A percentile compares a stretch with the other conserved stretches of the same genome.
Evolutionary conservation across 2,888 invertebrate species (phyloP).

Genomic region (Polyploca ridens): DNA sequence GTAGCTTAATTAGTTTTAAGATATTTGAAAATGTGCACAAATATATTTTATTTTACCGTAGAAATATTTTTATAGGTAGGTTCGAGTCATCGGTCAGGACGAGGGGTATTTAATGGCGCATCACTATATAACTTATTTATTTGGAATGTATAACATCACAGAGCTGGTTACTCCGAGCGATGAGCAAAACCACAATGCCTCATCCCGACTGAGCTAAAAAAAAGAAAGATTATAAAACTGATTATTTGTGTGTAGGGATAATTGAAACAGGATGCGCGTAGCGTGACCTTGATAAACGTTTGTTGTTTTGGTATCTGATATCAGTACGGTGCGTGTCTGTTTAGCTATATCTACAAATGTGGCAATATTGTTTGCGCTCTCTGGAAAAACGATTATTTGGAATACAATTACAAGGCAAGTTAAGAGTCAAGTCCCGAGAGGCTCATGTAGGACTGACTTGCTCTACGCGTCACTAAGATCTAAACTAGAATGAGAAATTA

Average conservation of each 20-base stretch:
- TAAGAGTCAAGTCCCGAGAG: neutral
- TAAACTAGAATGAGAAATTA: neutral
- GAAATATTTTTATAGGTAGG: slow-evolving; percentile 8
- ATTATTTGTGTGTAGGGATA: neutral
- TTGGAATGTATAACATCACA: neutral
- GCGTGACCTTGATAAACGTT: neutral
- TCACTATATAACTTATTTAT: slow-evolving; percentile 1
- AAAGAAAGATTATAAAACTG: neutral
- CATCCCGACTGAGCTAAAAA: neutral
- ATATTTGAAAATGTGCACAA: neutral
- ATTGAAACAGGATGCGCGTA: neutral
- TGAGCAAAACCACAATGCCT: neutral
- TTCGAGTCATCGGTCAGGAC: neutral
- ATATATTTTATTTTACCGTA: slow-evolving; percentile 7
- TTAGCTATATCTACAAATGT: neutral
- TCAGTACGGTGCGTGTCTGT: neutral
- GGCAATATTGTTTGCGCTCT: neutral
- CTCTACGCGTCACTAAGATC: neutral
- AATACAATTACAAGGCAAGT: neutral
- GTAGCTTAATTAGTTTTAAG: neutral
- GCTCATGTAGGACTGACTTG: slow-evolving; percentile 3
- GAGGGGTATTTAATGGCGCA: neutral
- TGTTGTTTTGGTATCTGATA: neutral
- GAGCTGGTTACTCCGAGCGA: neutral
- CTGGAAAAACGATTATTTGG: neutral